These are phyloP conservation scores for Cyprinella venusta DNA, from an alignment of 2,797 vertebrate species.

Conservation along the genomic window DNA sequence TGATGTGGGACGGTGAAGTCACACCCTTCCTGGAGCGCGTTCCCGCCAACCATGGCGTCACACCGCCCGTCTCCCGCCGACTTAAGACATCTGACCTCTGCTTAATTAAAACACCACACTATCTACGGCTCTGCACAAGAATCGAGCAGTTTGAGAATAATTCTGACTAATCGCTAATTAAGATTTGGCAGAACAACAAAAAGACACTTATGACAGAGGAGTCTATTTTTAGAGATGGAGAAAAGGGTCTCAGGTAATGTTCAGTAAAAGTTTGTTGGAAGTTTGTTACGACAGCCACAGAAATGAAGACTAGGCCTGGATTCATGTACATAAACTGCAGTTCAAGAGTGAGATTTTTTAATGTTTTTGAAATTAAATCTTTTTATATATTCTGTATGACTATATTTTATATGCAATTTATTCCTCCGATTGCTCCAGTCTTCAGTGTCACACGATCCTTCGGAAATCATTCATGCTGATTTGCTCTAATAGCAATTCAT, in stretches of 20 bases:
- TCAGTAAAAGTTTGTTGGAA: conserved; percentile 41
- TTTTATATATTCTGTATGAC: background rate
- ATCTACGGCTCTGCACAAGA: conserved; percentile 72
- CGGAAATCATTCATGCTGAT: background rate
- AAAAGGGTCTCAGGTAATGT: conserved; percentile 50
- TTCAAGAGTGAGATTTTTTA: background rate
- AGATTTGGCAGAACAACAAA: conserved; percentile 75
- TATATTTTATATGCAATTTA: background rate
- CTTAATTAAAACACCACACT: conserved; percentile 84
- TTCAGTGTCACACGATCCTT: background rate
- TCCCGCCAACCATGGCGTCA: conserved; percentile 70
- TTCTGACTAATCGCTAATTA: conserved; percentile 81
- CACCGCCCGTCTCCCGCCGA: conserved; percentile 70
- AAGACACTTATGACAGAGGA: conserved; percentile 71
- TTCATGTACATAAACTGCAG: background rate
- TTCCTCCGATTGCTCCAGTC: background rate
- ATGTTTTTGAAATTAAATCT: background rate
- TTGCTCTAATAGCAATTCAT: background rate
- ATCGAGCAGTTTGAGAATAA: conserved; percentile 74
- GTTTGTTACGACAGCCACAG: conserved; percentile 24
- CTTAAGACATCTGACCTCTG: conserved; percentile 82
- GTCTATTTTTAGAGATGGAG: conserved; percentile 70
- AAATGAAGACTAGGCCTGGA: background rate
- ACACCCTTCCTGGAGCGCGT: conserved; percentile 47
- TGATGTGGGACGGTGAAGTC: conserved; percentile 15